phyloP scores from a whole-genome alignment of 1,140 invertebrate species.

The Caenorhabditis briggsae region DNA sequence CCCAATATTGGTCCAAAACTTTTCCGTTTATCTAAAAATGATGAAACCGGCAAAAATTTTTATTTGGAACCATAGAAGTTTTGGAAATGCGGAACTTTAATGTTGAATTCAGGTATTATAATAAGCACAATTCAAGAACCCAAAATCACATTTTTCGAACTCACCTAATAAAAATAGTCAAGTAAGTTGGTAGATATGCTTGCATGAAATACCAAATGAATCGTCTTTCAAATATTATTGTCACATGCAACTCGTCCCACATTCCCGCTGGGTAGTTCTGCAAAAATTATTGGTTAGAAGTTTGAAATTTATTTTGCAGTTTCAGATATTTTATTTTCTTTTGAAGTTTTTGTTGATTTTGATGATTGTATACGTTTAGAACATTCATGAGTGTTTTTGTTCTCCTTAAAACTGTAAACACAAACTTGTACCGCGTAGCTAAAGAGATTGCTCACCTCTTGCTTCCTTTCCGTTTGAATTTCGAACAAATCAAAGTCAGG shows the following conservation, averaged over 20 bases:
- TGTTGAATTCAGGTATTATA: too few relatives aligned
- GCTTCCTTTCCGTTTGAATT: slow-evolving; percentile 65
- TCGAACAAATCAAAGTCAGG: slow-evolving; percentile 75
- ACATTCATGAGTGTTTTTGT: too few relatives aligned
- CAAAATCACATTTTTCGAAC: background rate
- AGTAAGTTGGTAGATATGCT: slow-evolving; percentile 77
- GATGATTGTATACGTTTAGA: too few relatives aligned
- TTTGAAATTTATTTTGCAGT: too few relatives aligned
- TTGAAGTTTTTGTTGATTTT: background rate
- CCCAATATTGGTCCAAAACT: too few relatives aligned
- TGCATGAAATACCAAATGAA: slow-evolving; percentile 77
- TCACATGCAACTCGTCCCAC: slow-evolving; percentile 77
- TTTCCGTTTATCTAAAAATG: too few relatives aligned
- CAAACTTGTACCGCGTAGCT: too few relatives aligned
- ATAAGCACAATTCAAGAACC: too few relatives aligned
- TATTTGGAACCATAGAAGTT: too few relatives aligned
- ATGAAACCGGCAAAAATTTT: too few relatives aligned
- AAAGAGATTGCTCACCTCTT: slow-evolving; percentile 65
- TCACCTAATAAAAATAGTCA: slow-evolving; percentile 76
- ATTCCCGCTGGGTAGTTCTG: slow-evolving; percentile 76
- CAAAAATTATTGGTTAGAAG: background rate
- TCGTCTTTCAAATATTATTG: slow-evolving; percentile 72
- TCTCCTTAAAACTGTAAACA: too few relatives aligned
- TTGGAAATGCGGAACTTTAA: too few relatives aligned
- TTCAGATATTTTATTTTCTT: background rate